Evolutionary conservation across 1,140 invertebrate species (phyloP).

Genomic region (Aphis craccivora): DNA sequence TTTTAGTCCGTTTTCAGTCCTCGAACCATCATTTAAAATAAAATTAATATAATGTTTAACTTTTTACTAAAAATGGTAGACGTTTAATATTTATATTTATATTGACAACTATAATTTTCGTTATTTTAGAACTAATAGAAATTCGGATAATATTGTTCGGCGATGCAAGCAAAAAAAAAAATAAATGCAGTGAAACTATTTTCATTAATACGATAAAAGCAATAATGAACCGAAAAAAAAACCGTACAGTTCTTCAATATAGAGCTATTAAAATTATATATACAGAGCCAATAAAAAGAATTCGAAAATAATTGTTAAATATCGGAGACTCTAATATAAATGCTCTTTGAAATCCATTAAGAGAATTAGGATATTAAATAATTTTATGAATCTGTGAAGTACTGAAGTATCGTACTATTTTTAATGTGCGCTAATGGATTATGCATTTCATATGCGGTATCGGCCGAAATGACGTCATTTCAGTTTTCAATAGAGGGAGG

Average conservation of each 20-base stretch:
- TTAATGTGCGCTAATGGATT: too few species aligned
- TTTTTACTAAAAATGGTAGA: neutral
- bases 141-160: neutral
- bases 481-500: too few species aligned
- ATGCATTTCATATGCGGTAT: too few species aligned
- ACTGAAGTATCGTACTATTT: too few species aligned
- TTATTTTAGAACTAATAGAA: constrained; percentile 5
- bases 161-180: neutral
- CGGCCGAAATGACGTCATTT: too few species aligned
- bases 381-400: too few species aligned
- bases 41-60: neutral
- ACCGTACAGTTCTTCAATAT: neutral
- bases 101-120: neutral
- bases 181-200: neutral
- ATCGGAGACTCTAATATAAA: too few species aligned
- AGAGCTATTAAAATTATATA: neutral
- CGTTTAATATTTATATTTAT: neutral
- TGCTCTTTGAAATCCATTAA: too few species aligned
- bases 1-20: neutral
- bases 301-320: too few species aligned
- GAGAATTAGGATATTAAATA: too few species aligned
- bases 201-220: neutral
- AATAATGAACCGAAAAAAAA: neutral
- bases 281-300: neutral
- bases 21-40: neutral